Evolutionary conservation across 2,113 vertebrate species (phyloP).

Genomic region (Amblyopsis rosae): DNA sequence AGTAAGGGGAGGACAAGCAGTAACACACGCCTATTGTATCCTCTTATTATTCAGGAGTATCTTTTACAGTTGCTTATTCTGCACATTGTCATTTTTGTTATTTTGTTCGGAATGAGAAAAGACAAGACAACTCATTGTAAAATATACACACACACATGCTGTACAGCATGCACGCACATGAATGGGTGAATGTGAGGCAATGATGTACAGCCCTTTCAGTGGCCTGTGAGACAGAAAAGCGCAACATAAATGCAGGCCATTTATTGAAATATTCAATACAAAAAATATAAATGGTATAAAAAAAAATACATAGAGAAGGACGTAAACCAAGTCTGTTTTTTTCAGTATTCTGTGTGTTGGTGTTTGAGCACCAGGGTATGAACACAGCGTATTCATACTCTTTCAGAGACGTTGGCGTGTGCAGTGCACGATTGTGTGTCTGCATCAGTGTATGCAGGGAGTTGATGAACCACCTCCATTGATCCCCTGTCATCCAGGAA

Average conservation of each 20-base stretch:
- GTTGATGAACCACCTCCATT: conserved; percentile 42
- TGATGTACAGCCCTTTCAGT: no score
- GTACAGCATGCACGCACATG: no score
- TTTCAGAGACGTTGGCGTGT: conserved; percentile 4
- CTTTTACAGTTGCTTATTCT: no score
- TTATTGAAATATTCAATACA: no score
- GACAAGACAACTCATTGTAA: no score
- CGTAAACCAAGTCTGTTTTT: not conserved
- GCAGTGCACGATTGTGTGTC: not conserved
- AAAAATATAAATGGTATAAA: not conserved
- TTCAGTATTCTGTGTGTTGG: not conserved
- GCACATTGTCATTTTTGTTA: no score
- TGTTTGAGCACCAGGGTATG: not conserved
- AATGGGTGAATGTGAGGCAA: no score
- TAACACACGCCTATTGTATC: not conserved
- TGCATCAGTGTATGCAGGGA: conserved; percentile 9
- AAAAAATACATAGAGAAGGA: not conserved
- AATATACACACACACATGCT: no score
- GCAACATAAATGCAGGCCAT: no score
- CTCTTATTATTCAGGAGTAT: no score
- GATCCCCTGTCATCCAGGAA: conserved; percentile 54
- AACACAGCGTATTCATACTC: not conserved
- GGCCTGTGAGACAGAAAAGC: no score
- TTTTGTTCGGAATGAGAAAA: no score
- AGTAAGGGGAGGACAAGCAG: conserved; percentile 11